These are phyloP conservation scores for Salvelinus namaycush DNA, from an alignment of 2,113 vertebrate genomes.

Conservation along the genomic window DNA sequence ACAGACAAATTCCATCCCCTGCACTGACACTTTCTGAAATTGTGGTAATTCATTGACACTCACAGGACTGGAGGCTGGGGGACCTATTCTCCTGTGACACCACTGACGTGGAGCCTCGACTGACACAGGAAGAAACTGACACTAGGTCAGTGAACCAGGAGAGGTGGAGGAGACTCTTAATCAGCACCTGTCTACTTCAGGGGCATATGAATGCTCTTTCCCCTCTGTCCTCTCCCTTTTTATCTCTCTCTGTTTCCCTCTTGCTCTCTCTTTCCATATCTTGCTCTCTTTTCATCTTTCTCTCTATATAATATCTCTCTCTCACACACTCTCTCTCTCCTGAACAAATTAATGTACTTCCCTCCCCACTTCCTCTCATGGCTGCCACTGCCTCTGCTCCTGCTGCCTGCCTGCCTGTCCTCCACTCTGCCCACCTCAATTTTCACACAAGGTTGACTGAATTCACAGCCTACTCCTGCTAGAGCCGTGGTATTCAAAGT, in stretches of 20 bases:
- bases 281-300: neutral
- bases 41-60: slow-evolving; percentile 1
- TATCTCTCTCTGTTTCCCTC: neutral
- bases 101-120: neutral
- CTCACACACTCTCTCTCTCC: slow-evolving; percentile 30
- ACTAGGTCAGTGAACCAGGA: neutral
- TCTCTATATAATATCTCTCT: slow-evolving; percentile 6
- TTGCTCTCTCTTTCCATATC: slow-evolving; percentile 9
- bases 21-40: neutral
- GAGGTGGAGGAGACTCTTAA: neutral
- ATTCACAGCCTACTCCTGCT: neutral
- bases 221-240: neutral
- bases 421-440: slow-evolving; percentile 49
- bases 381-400: slow-evolving; percentile 38
- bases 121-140: neutral
- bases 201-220: neutral
- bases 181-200: neutral
- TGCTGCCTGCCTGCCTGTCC: slow-evolving; percentile 37
- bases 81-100: neutral
- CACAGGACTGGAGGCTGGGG: neutral
- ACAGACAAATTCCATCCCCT: neutral
- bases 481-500: neutral
- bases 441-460: slow-evolving; percentile 62
- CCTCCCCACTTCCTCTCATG: slow-evolving; percentile 36
- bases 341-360: slow-evolving; percentile 15